These are phyloP conservation scores for Lathronympha strigana DNA, from an alignment of 2,888 invertebrate genomes.

Conservation along the genomic window DNA sequence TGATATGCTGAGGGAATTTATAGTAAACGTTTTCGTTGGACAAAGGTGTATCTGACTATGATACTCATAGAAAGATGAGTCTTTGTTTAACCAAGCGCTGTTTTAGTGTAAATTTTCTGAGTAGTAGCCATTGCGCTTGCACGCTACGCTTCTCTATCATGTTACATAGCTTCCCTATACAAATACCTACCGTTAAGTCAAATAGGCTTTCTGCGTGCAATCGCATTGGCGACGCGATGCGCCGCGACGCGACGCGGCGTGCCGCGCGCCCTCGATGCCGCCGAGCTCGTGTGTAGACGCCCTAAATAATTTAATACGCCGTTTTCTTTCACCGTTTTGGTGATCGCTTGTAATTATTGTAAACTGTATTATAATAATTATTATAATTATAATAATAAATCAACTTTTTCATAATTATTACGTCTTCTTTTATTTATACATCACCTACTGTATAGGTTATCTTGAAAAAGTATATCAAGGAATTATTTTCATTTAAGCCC, in stretches of 20 bases:
- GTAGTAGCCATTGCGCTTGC: constrained; percentile 21
- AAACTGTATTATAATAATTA: constrained; percentile 85
- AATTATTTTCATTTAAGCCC: no score
- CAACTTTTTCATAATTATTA: constrained; percentile 85
- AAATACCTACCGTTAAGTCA: constrained; percentile 40
- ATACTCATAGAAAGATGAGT: background rate
- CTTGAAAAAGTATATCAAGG: no score
- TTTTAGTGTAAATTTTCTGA: constrained; percentile 10
- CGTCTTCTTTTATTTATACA: constrained; percentile 67
- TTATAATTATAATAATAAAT: constrained; percentile 84
- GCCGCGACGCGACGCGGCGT: constrained; percentile 46
- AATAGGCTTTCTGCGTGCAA: constrained; percentile 37
- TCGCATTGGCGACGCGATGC: constrained; percentile 36
- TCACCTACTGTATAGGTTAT: background rate
- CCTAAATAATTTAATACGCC: constrained; percentile 81
- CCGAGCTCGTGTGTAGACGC: constrained; percentile 56
- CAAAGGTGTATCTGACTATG: constrained; percentile 11
- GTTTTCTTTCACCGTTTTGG: constrained; percentile 84
- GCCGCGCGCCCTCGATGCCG: constrained; percentile 54
- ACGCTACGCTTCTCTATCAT: constrained; percentile 38
- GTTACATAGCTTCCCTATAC: constrained; percentile 43
- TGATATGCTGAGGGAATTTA: constrained; percentile 7
- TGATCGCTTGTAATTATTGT: constrained; percentile 85
- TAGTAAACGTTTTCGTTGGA: background rate
- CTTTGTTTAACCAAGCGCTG: constrained; percentile 4